Evolutionary conservation across 2,797 vertebrate genomes (phyloP), one percentile per base, ranked within the genome.

Genomic region (Galaxias olidus): DNA sequence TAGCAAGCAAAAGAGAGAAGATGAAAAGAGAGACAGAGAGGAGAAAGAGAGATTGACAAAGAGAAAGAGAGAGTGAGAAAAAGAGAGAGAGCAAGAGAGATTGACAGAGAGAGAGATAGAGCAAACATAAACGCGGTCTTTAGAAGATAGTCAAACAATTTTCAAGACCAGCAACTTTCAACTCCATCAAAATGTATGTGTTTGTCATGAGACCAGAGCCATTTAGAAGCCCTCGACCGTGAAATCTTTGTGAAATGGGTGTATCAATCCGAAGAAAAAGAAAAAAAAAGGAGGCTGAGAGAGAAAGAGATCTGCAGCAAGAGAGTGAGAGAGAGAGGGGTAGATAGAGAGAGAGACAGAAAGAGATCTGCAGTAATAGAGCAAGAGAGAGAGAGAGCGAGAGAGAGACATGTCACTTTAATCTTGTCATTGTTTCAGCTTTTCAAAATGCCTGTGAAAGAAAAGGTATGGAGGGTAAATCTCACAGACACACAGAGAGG

Each of bases 161-260:
- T 92, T 92, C 87, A 83, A 91, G 89, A 90, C 89, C 90, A 91
- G 89, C 88, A 90, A 91, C 89, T 92, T 92, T 91, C 79, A 86
- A 90, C 87, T 92, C 89, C 89, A 91, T 92, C 91, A 90, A 89
- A 91, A 93, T 92, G 84, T 89, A 93, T 93, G 89, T 91, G 89
- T 92, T 92, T 93, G 89, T 91, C 89, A 82, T 87, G 88, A 88
- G 87, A 90, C 83, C 75, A 78, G 87, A 88, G 74, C 87, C 86
- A 92, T 92, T 91, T 91, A 84, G 85, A 86, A 80, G 86, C 85
- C 71, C 77, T 89, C 82, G 59, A 84, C 87, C 89, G 72, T 92
- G 89, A 92, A 92, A 92, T 92, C 89, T 91, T 89, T 55, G 83
- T 77, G 87, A 89, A 91, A 91, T 90, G 81, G 87, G 82, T 89